Conservation (phyloP, 2,888 invertebrate genomes). For the Allygus modestus region DNA sequence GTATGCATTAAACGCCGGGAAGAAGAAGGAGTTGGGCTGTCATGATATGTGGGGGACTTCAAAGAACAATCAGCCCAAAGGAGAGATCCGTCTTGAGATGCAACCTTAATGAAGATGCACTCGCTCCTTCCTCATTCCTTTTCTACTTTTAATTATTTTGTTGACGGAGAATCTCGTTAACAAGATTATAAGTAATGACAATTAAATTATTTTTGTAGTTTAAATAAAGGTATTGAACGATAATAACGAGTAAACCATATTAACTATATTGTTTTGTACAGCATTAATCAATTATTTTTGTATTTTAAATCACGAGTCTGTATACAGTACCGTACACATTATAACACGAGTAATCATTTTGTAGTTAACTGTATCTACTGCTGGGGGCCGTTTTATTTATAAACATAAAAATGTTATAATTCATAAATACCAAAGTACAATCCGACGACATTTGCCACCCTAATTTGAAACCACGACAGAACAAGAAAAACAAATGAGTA, state of each 20-base stretch:
- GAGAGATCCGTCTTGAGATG: constrained; percentile 25
- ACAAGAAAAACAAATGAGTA: neutral
- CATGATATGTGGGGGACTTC: constrained; percentile 31
- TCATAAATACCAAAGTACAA: neutral
- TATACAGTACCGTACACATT: too few species aligned
- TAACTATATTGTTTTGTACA: too few species aligned
- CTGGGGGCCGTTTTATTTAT: too few species aligned
- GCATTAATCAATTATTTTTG: too few species aligned
- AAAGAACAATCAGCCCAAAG: constrained; percentile 49
- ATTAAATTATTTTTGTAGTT: too few species aligned
- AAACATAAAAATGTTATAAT: too few species aligned
- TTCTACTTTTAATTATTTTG: constrained; percentile 30
- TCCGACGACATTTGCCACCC: constrained; percentile 17
- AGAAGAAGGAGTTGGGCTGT: constrained; percentile 24
- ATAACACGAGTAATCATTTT: too few species aligned
- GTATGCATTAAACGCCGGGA: constrained; percentile 55
- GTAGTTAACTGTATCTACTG: too few species aligned
- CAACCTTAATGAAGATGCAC: constrained; percentile 20
- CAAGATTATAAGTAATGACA: too few species aligned
- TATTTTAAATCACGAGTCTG: too few species aligned
- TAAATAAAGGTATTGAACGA: too few species aligned
- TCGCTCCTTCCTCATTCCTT: neutral
- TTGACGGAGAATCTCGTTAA: neutral
- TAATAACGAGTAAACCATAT: too few species aligned
- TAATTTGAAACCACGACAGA: constrained; percentile 1